Evolutionary conservation across 2,888 invertebrate species (phyloP).

Genomic region (Euphydryas editha): DNA sequence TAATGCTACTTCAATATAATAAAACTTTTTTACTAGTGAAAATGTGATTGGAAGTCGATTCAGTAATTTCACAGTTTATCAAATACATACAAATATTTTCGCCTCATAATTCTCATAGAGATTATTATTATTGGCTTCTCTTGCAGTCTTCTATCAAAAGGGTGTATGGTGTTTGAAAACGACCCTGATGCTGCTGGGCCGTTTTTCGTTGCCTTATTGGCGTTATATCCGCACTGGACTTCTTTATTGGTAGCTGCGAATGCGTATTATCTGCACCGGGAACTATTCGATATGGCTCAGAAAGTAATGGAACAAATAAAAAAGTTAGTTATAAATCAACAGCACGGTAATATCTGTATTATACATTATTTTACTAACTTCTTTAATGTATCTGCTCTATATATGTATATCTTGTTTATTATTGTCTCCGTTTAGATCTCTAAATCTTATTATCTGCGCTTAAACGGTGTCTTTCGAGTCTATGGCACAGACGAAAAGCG

Average conservation of each 20-base stretch:
- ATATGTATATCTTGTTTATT: not conserved
- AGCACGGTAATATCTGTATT: not conserved
- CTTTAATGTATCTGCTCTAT: no score
- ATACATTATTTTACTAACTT: not conserved
- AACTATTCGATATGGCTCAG: slow-evolving; percentile 63
- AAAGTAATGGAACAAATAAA: slow-evolving; percentile 52
- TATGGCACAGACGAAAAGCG: no score
- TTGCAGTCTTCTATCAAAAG: slow-evolving; percentile 67
- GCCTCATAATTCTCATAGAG: no score
- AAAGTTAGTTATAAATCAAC: slow-evolving; percentile 49
- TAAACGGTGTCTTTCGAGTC: no score
- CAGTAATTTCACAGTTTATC: no score
- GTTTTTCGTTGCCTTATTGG: slow-evolving; percentile 64
- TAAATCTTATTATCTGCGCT: no score
- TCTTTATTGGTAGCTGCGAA: slow-evolving; percentile 59
- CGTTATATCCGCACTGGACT: slow-evolving; percentile 61
- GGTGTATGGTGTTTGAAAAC: slow-evolving; percentile 60
- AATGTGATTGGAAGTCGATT: no score
- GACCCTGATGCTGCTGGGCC: slow-evolving; percentile 62
- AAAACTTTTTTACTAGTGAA: no score
- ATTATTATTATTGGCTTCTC: not conserved
- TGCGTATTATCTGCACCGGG: slow-evolving; percentile 60
- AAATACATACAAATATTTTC: no score
- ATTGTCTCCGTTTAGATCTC: no score
- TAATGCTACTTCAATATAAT: no score